These are phyloP conservation scores for Acromyrmex echinatior DNA, from an alignment of 1,140 invertebrate genomes.

Conservation along the genomic window DNA sequence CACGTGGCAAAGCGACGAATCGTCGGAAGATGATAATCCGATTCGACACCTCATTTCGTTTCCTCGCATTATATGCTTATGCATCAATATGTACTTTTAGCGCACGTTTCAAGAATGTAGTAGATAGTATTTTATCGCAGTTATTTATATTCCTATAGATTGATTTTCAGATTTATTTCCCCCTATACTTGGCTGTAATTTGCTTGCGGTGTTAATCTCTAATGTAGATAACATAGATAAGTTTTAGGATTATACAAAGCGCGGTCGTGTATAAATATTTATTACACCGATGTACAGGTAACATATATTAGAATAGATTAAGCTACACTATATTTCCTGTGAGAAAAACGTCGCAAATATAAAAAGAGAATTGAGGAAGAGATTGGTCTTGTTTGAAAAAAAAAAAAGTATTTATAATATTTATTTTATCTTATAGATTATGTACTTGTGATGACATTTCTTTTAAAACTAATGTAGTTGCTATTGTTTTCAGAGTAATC, in stretches of 20 bases:
- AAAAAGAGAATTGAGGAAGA: background rate
- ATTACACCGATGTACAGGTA: conserved; percentile 10
- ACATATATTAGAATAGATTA: conserved; percentile 31
- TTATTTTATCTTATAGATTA: conserved; percentile 19
- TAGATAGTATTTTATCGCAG: conserved; percentile 19
- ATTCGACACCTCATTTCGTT: conserved; percentile 5
- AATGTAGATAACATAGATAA: conserved; percentile 38
- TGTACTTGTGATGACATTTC: background rate
- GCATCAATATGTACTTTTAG: conserved; percentile 36
- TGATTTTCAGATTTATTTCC: conserved; percentile 26
- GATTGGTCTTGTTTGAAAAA: background rate
- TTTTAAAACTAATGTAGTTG: background rate
- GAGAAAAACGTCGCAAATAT: background rate
- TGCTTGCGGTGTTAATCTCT: conserved; percentile 38
- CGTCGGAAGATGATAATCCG: background rate
- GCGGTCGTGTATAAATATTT: conserved; percentile 10
- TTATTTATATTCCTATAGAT: background rate
- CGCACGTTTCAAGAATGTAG: conserved; percentile 53
- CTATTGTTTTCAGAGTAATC: background rate
- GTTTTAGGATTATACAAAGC: background rate
- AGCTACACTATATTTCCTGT: background rate
- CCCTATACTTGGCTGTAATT: conserved; percentile 23
- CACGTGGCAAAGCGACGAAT: background rate
- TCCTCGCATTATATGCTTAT: conserved; percentile 45
- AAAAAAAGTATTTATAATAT: background rate